phyloP scores from a whole-genome alignment of 2,888 invertebrate genomes.

The Emmelina monodactyla region DNA sequence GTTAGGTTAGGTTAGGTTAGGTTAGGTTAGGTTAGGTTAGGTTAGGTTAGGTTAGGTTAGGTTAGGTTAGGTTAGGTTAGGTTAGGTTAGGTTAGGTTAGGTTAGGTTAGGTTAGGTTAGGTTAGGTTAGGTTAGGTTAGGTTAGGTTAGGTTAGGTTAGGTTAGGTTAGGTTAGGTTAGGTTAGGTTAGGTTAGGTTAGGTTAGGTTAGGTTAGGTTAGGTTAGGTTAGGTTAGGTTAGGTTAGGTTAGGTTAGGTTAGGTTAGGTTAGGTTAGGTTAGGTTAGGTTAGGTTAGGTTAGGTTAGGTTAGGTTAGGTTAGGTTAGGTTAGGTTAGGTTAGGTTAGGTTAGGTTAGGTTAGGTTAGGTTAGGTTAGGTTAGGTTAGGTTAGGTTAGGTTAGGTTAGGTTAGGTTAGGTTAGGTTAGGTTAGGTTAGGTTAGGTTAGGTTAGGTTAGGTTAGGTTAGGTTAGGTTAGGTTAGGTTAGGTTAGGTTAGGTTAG shows the following conservation, averaged over 20 bases:
- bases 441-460: constrained; percentile 8
- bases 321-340: constrained; percentile 8
- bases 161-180: constrained; percentile 7
- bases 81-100: constrained; percentile 10
- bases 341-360: constrained; percentile 8
- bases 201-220: constrained; percentile 8
- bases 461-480: constrained; percentile 9
- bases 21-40: constrained; percentile 10
- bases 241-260: constrained; percentile 8
- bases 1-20: constrained; percentile 10
- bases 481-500: constrained; percentile 6
- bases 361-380: constrained; percentile 9
- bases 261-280: constrained; percentile 8
- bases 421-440: constrained; percentile 7
- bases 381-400: constrained; percentile 8
- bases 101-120: too few species aligned
- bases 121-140: too few species aligned
- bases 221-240: constrained; percentile 8
- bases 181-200: constrained; percentile 8
- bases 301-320: constrained; percentile 8
- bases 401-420: too few species aligned
- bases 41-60: constrained; percentile 9
- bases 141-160: too few species aligned
- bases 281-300: constrained; percentile 8
- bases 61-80: constrained; percentile 10